A percentile compares a stretch with the other conserved stretches of the same genome.
These are phyloP conservation scores for Rhincodon typus DNA, from an alignment of 2,797 vertebrate genomes.

Conservation along the genomic window DNA sequence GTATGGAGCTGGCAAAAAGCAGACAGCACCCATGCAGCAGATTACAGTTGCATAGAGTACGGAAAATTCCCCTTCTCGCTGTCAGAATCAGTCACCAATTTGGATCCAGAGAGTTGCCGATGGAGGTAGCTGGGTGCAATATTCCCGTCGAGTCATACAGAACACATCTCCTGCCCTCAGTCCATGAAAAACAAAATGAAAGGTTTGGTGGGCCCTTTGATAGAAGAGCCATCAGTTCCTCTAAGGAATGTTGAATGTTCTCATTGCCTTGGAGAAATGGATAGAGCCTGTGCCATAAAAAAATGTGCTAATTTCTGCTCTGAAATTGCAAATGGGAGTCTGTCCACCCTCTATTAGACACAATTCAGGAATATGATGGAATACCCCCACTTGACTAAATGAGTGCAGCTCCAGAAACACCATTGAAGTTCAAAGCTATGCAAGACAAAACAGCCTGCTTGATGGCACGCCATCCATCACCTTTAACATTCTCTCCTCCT, in stretches of 20 bases:
- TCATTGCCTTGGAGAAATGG: neutral
- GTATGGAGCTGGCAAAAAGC: neutral
- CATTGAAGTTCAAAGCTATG: no score
- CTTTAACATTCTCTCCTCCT: no score
- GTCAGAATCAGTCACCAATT: neutral
- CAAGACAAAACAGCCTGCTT: no score
- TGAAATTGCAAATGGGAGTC: neutral
- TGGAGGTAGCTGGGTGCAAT: neutral
- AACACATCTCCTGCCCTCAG: neutral
- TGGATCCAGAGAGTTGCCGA: neutral
- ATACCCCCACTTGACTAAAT: no score
- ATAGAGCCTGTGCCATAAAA: neutral
- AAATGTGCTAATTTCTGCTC: neutral
- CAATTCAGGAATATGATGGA: no score
- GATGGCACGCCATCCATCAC: no score
- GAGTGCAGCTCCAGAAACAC: no score
- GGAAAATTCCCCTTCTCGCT: neutral
- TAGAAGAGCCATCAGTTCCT: neutral
- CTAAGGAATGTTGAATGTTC: neutral
- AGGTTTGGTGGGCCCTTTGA: neutral
- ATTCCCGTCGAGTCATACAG: neutral
- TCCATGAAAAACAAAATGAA: neutral
- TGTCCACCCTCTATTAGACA: no score
- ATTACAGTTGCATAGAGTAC: neutral
- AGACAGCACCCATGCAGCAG: neutral